Evolutionary conservation across 2,113 vertebrate species (phyloP).

Genomic region (Cacatua alba): DNA sequence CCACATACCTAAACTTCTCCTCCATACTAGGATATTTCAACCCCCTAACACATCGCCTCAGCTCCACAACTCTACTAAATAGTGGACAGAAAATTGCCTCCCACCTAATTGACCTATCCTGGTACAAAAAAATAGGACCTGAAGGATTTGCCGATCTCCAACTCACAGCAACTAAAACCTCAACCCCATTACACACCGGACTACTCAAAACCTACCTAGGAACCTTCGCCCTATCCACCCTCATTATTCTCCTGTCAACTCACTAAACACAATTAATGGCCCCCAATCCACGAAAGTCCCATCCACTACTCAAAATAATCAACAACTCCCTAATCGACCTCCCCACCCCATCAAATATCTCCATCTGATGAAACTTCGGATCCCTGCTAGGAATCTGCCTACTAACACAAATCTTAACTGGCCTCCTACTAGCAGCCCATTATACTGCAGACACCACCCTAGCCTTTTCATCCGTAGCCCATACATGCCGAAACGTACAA

Average conservation of each 20-base stretch:
- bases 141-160: not conserved
- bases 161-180: not conserved
- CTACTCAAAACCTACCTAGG: not conserved
- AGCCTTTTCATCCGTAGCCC: not conserved
- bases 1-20: not conserved
- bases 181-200: accelerated
- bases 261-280: not conserved
- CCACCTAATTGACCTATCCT: not conserved
- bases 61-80: not conserved
- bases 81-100: not conserved
- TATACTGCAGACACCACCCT: not conserved
- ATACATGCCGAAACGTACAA: not conserved
- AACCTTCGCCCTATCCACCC: no score
- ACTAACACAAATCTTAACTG: not conserved
- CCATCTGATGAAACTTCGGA: not conserved
- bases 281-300: not conserved
- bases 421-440: not conserved
- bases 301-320: not conserved
- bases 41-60: not conserved
- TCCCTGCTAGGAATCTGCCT: not conserved
- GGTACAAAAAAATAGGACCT: not conserved
- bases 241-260: no score
- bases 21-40: not conserved
- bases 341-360: not conserved
- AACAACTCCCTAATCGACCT: slow-evolving; percentile 12